Evolutionary conservation across 2,888 invertebrate genomes (phyloP), one percentile per base, ranked within the genome.

Genomic region (Orthosia gothica): DNA sequence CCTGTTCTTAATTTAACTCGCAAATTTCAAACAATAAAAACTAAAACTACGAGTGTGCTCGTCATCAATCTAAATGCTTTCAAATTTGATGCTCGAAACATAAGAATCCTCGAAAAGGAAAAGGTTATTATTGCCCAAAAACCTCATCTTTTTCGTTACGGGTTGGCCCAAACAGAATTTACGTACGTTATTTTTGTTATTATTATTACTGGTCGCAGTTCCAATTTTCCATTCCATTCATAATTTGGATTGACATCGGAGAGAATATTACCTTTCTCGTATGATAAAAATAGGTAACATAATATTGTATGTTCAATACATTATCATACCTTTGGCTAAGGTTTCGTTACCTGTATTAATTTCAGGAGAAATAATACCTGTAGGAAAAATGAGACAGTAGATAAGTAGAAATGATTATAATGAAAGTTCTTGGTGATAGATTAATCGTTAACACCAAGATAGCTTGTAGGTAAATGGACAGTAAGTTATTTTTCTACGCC

Each of bases 151-250:
- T 62, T 57, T 13, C 11, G 4, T 7, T 7, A 50, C 40, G 26
- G 5, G 40, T 50, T 54, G 40, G 55, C 58, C 63, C 49, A 20
- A 63, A 77, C 20, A 55, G 18, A 63, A 57, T 15, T 52, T 50
- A 18, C 15, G 16, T 57, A 16, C 4, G 23, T 52, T 67, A 70
- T 67, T 67, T 40, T 62, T 65, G 55, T 65, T 70, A 76, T 59
- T 59, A 70, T 62, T 16, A 54, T 32, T 55, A 67, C 40, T 79
- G 61, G 55, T 26, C 57, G n/a, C 59, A 26, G 40, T 66, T 66
- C 52, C 81, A 80, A 76, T 81, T 76, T 80, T 66, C 54, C n/a
- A n/a, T n/a, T n/a, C 45, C 72, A 16, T 66, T 18, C 54, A 32
- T 76, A 69, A 26, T 26, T 26, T 26, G 26, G 26, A 26, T 26